A percentile compares a stretch with the other conserved stretches of the same genome.
These are phyloP conservation scores for Noctua fimbriata DNA, from an alignment of 2,888 invertebrate genomes.

Conservation along the genomic window DNA sequence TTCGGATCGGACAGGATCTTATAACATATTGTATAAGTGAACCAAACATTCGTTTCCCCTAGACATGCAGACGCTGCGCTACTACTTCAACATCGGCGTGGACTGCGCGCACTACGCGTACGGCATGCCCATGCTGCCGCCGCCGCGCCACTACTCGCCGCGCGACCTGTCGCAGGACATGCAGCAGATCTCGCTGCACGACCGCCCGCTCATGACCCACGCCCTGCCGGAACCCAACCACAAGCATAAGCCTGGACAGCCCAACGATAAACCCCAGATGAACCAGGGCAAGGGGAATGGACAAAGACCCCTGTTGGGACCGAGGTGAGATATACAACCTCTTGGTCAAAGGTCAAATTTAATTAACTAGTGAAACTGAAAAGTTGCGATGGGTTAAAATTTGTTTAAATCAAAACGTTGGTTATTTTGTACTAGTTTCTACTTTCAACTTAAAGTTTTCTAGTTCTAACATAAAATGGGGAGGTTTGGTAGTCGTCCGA, in stretches of 20 bases:
- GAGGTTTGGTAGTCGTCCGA: neutral
- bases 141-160: slow-evolving; percentile 77
- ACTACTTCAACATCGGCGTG: slow-evolving; percentile 92
- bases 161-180: slow-evolving; percentile 83
- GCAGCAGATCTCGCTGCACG: slow-evolving; percentile 81
- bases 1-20: too few species aligned
- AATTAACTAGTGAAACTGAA: neutral
- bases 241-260: slow-evolving; percentile 76
- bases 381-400: neutral
- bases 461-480: too few species aligned
- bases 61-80: slow-evolving; percentile 91
- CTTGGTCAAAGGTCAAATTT: neutral
- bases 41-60: slow-evolving; percentile 7
- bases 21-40: neutral
- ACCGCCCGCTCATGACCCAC: slow-evolving; percentile 68
- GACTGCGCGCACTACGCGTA: slow-evolving; percentile 88
- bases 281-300: slow-evolving; percentile 78
- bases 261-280: slow-evolving; percentile 74
- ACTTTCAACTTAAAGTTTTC: too few species aligned
- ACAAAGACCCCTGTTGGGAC: slow-evolving; percentile 83
- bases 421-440: neutral
- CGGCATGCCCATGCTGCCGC: slow-evolving; percentile 74
- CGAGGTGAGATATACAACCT: slow-evolving; percentile 73
- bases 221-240: slow-evolving; percentile 68
- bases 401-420: neutral